phyloP scores from a whole-genome alignment of 1,140 invertebrate species.

The Hesperophylax magnus region DNA sequence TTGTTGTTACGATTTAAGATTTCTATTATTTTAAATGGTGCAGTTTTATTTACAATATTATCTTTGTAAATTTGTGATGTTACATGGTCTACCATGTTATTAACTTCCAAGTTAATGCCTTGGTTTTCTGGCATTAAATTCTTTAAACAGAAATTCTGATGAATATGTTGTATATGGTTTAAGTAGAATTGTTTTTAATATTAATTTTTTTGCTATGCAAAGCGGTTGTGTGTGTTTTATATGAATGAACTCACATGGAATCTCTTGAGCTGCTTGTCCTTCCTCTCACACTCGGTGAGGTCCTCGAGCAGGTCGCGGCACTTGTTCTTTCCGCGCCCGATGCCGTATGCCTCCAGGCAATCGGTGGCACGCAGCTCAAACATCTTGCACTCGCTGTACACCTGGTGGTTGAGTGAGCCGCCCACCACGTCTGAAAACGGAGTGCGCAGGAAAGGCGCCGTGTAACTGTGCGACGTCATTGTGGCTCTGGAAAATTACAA shows the following conservation, averaged over 20 bases:
- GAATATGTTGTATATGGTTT: too few species aligned
- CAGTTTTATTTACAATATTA: too few species aligned
- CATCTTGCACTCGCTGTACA: slow-evolving; percentile 73
- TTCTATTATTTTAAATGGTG: too few species aligned
- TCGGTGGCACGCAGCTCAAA: slow-evolving; percentile 79
- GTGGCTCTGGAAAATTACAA: background rate
- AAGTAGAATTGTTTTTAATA: too few species aligned
- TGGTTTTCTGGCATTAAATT: too few species aligned
- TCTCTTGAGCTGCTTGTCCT: slow-evolving; percentile 73
- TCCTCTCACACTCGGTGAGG: slow-evolving; percentile 76
- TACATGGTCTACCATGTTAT: too few species aligned
- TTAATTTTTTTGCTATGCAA: too few species aligned
- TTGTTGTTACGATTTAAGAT: too few species aligned
- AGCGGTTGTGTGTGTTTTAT: background rate
- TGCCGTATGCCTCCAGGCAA: slow-evolving; percentile 82
- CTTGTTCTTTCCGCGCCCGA: slow-evolving; percentile 67
- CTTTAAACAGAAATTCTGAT: too few species aligned
- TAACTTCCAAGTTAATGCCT: too few species aligned
- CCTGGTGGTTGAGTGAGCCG: slow-evolving; percentile 74
- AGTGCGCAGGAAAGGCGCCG: slow-evolving; percentile 74
- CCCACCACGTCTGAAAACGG: slow-evolving; percentile 79
- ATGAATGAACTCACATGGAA: slow-evolving; percentile 63
- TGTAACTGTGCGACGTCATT: background rate
- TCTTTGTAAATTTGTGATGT: too few species aligned
- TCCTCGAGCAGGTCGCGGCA: slow-evolving; percentile 76